phyloP scores from a whole-genome alignment of 1,140 invertebrate genomes.

The Dendroctonus ponderosae region DNA sequence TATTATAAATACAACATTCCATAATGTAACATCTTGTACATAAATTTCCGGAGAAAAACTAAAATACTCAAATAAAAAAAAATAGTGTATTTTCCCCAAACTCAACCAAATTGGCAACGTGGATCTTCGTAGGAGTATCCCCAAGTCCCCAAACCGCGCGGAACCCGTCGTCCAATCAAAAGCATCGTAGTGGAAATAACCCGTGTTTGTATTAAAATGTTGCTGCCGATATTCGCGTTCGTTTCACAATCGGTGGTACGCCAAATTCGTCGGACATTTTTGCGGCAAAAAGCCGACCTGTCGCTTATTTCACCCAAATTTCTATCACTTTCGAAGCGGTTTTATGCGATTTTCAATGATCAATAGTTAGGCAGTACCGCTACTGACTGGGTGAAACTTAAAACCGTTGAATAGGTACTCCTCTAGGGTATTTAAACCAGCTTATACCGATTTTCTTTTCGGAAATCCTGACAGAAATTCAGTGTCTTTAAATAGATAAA shows the following conservation, averaged over 20 bases:
- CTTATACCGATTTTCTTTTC: too few species aligned
- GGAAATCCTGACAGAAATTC: too few species aligned
- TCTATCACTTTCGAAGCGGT: not conserved
- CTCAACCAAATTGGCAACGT: not conserved
- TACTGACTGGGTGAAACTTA: not conserved
- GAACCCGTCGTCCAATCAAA: constrained; percentile 10
- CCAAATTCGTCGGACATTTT: constrained; percentile 8
- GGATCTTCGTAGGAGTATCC: constrained; percentile 7
- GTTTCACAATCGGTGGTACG: constrained; percentile 8
- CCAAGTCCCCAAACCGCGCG: constrained; percentile 1
- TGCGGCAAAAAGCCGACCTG: constrained; percentile 12
- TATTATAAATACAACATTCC: too few species aligned
- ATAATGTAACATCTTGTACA: too few species aligned
- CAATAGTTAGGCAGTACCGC: not conserved
- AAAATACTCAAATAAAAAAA: too few species aligned
- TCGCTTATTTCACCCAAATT: not conserved
- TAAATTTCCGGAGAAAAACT: too few species aligned
- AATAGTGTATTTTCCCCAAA: too few species aligned
- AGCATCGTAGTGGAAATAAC: not conserved
- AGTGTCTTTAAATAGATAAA: too few species aligned
- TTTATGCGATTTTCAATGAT: not conserved
- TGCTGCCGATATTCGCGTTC: constrained; percentile 4
- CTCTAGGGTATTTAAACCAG: not conserved
- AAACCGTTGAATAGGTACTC: not conserved
- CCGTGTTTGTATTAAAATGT: constrained; percentile 10